phyloP scores from a whole-genome alignment of 2,797 vertebrate species.

The Phalloptychus januarius region DNA sequence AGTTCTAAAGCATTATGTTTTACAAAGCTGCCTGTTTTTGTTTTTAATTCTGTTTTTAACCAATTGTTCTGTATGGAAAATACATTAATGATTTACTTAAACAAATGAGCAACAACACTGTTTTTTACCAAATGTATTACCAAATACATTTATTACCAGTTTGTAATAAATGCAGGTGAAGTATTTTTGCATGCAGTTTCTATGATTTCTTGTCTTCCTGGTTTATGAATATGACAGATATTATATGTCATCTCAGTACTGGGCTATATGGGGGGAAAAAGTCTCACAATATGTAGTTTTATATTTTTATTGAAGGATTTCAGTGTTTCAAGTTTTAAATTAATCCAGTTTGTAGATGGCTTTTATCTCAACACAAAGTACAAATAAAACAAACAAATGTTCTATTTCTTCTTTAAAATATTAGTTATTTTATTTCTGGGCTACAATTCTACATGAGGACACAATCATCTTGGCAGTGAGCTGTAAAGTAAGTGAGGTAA shows the following conservation, averaged over 20 bases:
- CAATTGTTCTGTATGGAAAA: not conserved
- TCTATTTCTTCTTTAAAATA: no score
- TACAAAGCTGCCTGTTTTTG: not conserved
- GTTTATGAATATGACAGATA: not conserved
- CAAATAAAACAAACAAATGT: not conserved
- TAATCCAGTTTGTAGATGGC: not conserved
- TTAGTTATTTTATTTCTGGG: not conserved
- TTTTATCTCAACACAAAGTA: not conserved
- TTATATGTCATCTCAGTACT: not conserved
- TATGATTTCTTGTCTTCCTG: not conserved
- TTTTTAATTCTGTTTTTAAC: not conserved
- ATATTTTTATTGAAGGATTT: not conserved
- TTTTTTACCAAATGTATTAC: no score
- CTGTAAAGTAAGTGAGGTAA: not conserved
- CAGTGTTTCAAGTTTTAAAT: not conserved
- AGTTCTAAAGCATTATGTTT: not conserved
- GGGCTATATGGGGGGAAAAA: not conserved
- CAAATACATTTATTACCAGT: not conserved
- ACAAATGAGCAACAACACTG: not conserved
- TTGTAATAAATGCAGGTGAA: not conserved
- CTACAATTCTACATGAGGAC: not conserved
- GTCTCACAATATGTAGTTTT: not conserved
- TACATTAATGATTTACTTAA: not conserved
- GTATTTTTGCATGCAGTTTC: not conserved
- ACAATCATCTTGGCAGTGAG: not conserved